A percentile compares a stretch with the other conserved stretches of the same genome.
These are phyloP conservation scores for Drosophila nikananu DNA, from an alignment of 1,140 invertebrate species.

Conservation along the genomic window DNA sequence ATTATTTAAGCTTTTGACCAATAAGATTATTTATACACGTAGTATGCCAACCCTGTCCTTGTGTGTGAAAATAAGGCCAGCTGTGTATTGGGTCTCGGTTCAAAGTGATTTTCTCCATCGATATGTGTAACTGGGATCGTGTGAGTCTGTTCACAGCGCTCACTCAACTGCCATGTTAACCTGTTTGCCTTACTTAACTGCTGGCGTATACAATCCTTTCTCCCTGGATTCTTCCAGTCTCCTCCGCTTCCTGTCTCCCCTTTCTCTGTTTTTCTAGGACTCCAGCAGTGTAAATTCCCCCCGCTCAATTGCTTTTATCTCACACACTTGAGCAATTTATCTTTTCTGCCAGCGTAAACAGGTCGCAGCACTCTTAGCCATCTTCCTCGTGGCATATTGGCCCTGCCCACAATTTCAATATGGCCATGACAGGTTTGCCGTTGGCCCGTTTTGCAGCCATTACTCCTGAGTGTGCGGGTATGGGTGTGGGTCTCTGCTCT, in stretches of 20 bases:
- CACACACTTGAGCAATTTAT: constrained; percentile 54
- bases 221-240: neutral
- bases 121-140: neutral
- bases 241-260: neutral
- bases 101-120: neutral
- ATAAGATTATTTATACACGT: neutral
- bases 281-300: neutral
- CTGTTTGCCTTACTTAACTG: constrained; percentile 14
- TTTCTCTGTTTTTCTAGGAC: neutral
- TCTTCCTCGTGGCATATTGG: constrained; percentile 38
- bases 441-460: constrained; percentile 27
- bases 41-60: neutral
- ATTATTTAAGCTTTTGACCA: neutral
- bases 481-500: neutral
- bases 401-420: constrained; percentile 51
- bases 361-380: constrained; percentile 35
- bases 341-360: constrained; percentile 51
- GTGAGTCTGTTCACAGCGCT: neutral
- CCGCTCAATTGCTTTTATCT: constrained; percentile 43
- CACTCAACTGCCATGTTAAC: constrained; percentile 34
- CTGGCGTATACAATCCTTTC: constrained; percentile 28
- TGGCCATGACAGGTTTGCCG: constrained; percentile 43
- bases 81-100: neutral
- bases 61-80: too few species aligned
- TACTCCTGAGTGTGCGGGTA: neutral